Percentiles rank a stretch among this genome's conserved stretches.
phyloP scores from a whole-genome alignment of 1,140 invertebrate genomes.

The Diachasmimorpha longicaudata region DNA sequence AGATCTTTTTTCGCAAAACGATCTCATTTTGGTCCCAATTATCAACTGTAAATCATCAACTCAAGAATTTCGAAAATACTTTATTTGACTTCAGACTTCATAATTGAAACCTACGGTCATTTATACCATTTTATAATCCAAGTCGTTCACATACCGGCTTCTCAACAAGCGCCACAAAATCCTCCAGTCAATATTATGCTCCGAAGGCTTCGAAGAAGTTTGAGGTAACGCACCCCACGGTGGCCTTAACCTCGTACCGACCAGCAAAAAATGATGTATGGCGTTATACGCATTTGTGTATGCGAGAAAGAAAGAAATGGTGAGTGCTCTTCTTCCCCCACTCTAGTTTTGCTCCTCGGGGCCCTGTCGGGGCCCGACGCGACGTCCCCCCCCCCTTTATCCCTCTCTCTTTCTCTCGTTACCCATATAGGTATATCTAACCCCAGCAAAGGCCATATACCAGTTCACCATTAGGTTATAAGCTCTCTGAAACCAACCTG shows the following conservation, averaged over 20 bases:
- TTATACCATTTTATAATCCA: no score
- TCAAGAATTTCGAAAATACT: no score
- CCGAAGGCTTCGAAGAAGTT: constrained; percentile 22
- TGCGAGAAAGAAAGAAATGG: constrained; percentile 12
- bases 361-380: constrained; percentile 25
- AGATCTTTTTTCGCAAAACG: no score
- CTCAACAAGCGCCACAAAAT: no score
- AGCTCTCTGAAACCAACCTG: constrained; percentile 39
- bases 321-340: constrained; percentile 1
- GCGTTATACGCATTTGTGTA: constrained; percentile 56
- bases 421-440: constrained; percentile 10
- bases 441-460: constrained; percentile 34
- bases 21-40: no score
- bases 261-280: constrained; percentile 61
- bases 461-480: constrained; percentile 42
- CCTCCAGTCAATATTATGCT: neutral
- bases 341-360: constrained; percentile 19
- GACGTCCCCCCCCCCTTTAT: constrained; percentile 38
- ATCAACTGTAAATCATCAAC: no score
- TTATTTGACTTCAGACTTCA: no score
- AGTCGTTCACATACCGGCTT: no score
- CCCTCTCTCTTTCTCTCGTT: constrained; percentile 34
- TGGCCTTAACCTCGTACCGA: constrained; percentile 52
- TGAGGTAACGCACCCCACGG: constrained; percentile 58
- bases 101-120: no score